Evolutionary conservation across 1,140 invertebrate species (phyloP), one percentile per base, ranked within the genome.

Genomic region (Monomorium pharaonis): DNA sequence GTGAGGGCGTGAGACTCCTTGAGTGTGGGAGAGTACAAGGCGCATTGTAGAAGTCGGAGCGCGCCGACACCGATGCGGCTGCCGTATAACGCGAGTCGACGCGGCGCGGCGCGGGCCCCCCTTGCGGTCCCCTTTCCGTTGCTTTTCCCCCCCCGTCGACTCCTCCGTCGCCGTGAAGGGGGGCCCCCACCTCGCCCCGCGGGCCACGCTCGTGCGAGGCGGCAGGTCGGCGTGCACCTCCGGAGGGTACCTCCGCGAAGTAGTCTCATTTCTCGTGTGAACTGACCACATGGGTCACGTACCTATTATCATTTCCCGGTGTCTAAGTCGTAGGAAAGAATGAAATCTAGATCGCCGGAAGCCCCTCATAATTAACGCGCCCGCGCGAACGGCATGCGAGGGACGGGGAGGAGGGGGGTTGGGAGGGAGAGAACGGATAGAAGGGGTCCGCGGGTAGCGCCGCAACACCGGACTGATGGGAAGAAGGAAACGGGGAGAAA

Each of bases 281-380:
- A 95, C 94, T 95, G 94, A 95, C 94, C 94, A 95, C 94, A 94
- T 93, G 94, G 94, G 94, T 95, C 94, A 95, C 94, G 94, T 95
- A 94, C 93, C 93, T 95, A 95, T 95, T 95, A 95, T 95, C 95
- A 95, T 95, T 94, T 94, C 92, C 94, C 93, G 91, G 62, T 89
- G 90, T 88, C 92, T 92, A 92, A 89, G 91, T 90, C 78, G 93
- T 63, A 91, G 91, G 90, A 94, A 95, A 95, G 94, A 95, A 95
- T 95, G 94, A 95, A 95, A 95, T 95, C 94, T 95, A 95, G 94
- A 95, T 95, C 94, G 94, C 94, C 94, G 94, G 94, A 95, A 95
- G 94, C 93, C 89, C 88, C 92, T 94, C 93, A 93, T 95, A 95
- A 95, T 95, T 95, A 95, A 95, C 94, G 94, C 94, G 92, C 92